Percentiles rank a stretch among this genome's conserved stretches.
These are phyloP conservation scores for Callipepla californica DNA, from an alignment of 2,113 vertebrate genomes.

Conservation along the genomic window DNA sequence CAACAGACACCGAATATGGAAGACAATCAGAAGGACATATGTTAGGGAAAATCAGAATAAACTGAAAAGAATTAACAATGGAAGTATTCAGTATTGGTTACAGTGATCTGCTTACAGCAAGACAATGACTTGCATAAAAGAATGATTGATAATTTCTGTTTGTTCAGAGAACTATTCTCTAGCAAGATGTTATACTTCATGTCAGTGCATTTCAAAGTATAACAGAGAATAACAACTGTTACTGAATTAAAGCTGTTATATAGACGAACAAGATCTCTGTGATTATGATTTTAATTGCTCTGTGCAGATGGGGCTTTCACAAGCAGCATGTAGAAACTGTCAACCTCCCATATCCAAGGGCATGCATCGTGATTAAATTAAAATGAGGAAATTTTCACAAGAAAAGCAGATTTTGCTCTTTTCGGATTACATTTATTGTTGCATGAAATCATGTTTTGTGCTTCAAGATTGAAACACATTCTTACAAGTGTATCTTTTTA, in stretches of 20 bases:
- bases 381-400: not conserved
- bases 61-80: not conserved
- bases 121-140: not conserved
- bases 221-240: not conserved
- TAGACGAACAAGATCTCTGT: not conserved
- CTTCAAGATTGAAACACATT: not conserved
- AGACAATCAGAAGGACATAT: not conserved
- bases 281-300: not conserved
- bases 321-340: not conserved
- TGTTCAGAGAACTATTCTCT: not conserved
- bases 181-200: not conserved
- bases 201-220: not conserved
- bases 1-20: not conserved
- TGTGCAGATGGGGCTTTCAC: not conserved
- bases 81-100: not conserved
- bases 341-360: not conserved
- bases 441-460: not conserved
- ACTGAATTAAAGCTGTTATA: not conserved
- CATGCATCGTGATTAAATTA: not conserved
- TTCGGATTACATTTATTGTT: not conserved
- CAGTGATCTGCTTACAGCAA: not conserved
- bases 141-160: not conserved
- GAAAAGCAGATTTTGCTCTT: not conserved
- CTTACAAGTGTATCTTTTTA: not conserved
- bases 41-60: not conserved